Evolutionary conservation across 2,888 invertebrate genomes (phyloP), one percentile per base, ranked within the genome.

Genomic region (Patella depressa): DNA sequence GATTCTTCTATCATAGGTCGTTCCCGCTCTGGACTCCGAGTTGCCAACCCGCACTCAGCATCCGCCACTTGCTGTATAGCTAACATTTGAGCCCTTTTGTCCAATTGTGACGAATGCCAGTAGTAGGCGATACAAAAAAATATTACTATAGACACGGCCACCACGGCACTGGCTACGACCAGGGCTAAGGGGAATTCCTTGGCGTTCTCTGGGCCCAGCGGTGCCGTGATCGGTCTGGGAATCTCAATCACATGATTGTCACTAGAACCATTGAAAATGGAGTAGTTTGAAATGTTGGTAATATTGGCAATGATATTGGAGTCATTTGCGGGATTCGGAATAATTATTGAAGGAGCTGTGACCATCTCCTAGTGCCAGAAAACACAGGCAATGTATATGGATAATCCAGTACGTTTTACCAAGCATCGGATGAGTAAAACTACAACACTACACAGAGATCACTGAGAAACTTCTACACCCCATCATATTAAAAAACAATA

Each of bases 101-200:
- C 88, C 72, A 89, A 79, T 75, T 88, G 88, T 14, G 79, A 77
- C 3, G 88, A 83, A 74, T 89, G 89, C 83, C 86, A 86, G 72
- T 85, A 81, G 76, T 89, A 89, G 5, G 88, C 85, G 19, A 88
- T 76, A 76, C 87, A 87, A 53, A 89, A 86, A 72, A 89, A 88
- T 55, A 89, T 83, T 54, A 88, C 81, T 53, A 89, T 87, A 59
- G 82, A 78, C n/a, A 89, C 84, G 2, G 88, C 88, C 4, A 86
- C 88, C 1, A 86, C 86, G 2, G 88, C 86, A 77, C 87, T 87
- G 4, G 89, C 88, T 5, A 88, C 85, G 17, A 89, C 82, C 9
- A 89, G 82, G 0, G 88, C 85, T 19, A 87, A 73, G 15, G 89
- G 89, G 9, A 87, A 81, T 45, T 85, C 84, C 69, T 80, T 79